Evolutionary conservation across 2,113 vertebrate genomes (phyloP).

Genomic region (Sterrhoptilus dennistouni): DNA sequence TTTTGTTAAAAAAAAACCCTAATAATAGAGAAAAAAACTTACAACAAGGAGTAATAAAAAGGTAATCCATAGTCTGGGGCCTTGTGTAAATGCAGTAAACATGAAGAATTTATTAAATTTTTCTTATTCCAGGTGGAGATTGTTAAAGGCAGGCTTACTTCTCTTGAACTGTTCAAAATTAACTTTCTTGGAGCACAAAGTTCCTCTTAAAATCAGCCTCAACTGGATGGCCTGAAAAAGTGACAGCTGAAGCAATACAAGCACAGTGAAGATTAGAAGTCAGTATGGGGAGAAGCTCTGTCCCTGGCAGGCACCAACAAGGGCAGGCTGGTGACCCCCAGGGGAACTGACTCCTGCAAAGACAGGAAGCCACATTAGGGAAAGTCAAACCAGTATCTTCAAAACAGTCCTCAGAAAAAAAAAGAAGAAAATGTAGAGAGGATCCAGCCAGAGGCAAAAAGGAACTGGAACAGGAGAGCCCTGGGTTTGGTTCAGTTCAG

Average conservation of each 20-base stretch:
- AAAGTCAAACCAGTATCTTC: background rate
- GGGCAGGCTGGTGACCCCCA: background rate
- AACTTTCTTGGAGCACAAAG: slow-evolving; percentile 25
- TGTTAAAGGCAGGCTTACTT: slow-evolving; percentile 47
- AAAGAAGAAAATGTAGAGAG: background rate
- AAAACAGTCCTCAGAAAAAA: background rate
- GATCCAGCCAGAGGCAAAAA: background rate
- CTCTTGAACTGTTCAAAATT: slow-evolving; percentile 34
- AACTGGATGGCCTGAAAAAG: background rate
- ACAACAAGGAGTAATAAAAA: slow-evolving; percentile 77
- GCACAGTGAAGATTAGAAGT: background rate
- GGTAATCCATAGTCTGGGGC: slow-evolving; percentile 72
- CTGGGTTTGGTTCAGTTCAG: background rate
- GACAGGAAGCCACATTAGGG: background rate
- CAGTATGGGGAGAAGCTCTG: background rate
- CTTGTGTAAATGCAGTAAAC: slow-evolving; percentile 67
- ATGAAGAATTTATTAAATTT: slow-evolving; percentile 69
- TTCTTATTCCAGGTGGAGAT: slow-evolving; percentile 65
- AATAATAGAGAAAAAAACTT: slow-evolving; percentile 65
- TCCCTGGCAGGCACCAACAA: background rate
- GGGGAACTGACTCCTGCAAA: background rate
- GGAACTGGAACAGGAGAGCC: background rate
- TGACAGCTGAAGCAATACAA: background rate
- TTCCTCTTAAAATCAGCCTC: background rate
- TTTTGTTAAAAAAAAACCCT: slow-evolving; percentile 68